These are phyloP conservation scores for Trichogramma pretiosum DNA, from an alignment of 1,140 invertebrate genomes.

Conservation along the genomic window DNA sequence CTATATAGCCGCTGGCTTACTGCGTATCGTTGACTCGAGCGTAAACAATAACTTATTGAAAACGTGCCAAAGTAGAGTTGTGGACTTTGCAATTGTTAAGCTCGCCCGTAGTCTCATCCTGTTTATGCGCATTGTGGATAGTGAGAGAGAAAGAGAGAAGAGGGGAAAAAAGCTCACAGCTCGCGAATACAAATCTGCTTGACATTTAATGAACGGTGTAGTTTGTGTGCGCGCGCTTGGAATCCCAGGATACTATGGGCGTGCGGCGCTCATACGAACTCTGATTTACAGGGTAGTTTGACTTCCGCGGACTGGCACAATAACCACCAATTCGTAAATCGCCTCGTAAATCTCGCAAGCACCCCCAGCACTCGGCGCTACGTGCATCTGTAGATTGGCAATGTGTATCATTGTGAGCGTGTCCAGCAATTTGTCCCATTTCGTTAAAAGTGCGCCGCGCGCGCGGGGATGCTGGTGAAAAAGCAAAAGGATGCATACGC, in stretches of 20 bases:
- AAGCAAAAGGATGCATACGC: too few relatives aligned
- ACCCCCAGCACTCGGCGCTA: not conserved
- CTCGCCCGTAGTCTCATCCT: too few relatives aligned
- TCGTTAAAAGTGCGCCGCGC: not conserved
- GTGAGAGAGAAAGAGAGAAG: not conserved
- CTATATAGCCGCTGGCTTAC: too few relatives aligned
- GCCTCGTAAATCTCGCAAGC: slow-evolving; percentile 40
- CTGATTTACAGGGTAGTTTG: slow-evolving; percentile 46
- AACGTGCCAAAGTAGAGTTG: not conserved
- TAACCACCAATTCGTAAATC: slow-evolving; percentile 48
- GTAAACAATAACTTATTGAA: slow-evolving; percentile 8
- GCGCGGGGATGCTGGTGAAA: not conserved
- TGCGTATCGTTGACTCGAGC: not conserved
- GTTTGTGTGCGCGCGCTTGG: too few relatives aligned
- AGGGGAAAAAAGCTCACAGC: slow-evolving; percentile 4
- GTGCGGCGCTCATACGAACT: slow-evolving; percentile 33
- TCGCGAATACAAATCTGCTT: slow-evolving; percentile 27
- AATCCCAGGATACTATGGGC: too few relatives aligned
- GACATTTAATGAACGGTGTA: slow-evolving; percentile 42
- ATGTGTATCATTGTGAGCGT: too few relatives aligned
- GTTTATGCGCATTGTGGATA: too few relatives aligned
- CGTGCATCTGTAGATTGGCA: too few relatives aligned
- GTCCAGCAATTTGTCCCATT: slow-evolving; percentile 14
- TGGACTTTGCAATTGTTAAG: too few relatives aligned
- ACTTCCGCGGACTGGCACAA: slow-evolving; percentile 38